Evolutionary conservation across 1,140 invertebrate genomes (phyloP), one percentile per base, ranked within the genome.

Genomic region (Hypothenemus hampei): DNA sequence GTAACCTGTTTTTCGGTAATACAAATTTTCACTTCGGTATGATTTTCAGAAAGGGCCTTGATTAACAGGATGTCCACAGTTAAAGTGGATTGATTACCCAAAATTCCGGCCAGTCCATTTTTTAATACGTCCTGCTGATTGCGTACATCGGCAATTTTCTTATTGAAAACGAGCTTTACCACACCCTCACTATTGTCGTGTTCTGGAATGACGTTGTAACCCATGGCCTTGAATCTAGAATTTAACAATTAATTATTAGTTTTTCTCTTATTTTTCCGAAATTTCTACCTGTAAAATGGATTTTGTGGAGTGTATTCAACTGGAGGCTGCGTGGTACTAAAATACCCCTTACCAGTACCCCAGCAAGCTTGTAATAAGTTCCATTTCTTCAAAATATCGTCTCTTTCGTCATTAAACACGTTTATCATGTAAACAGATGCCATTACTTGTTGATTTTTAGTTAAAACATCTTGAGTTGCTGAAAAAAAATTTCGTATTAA

Each of bases 351-450:
- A 4, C 81, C 82, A 64, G 70, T 71, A 2, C 94, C 95, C 93
- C 93, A 97, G 59, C 87, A 84, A 1, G 93, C 91, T 72, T 96
- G 93, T 31, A 98, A 73, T 51, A 93, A 83, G 69, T 97, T 98
- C 87, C 91, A 96, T 69, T 89, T 89, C 2, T 91, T 89, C 26
- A 98, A 78, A 22, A 93, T 87, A 54, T 85, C 83, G 69, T 97
- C 94, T 26, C 93, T 76, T 65, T 97, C 93, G 73, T 97, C 93
- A 23, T 89, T 89, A 73, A 91, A 97, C 16, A 96, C 81, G 41
- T 85, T 83, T 36, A 91, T 91, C 68, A 73, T 35, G 69, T 74
- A 59, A 66, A 71, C 59, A 3, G 67, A 69, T 0, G 67, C 57
- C 7, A 71, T 31, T 1, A 58, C 58, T 56, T 66, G 64, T 46